Conservation (phyloP, 2,113 vertebrate species). For the Hippolais icterina region DNA sequence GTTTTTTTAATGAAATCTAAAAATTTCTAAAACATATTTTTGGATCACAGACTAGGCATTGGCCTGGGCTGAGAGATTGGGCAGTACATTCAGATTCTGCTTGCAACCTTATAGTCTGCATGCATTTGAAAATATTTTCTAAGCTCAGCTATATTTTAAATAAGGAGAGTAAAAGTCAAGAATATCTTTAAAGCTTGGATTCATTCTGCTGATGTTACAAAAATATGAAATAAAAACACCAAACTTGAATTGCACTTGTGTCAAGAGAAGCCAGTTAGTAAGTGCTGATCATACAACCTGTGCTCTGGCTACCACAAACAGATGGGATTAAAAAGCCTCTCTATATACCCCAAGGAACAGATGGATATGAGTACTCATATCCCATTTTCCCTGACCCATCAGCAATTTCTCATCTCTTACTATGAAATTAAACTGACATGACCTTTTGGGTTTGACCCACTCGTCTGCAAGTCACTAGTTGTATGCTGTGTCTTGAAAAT, state of each 20-base stretch:
- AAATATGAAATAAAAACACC: not conserved
- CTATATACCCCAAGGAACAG: not conserved
- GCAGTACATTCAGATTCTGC: not conserved
- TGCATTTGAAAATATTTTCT: not conserved
- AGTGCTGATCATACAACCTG: constrained; percentile 24
- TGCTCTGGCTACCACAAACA: not conserved
- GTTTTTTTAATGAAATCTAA: not conserved
- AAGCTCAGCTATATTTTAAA: not conserved
- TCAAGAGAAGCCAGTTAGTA: not conserved
- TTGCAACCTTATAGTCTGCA: not conserved
- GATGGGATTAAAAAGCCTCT: not conserved
- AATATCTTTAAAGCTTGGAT: constrained; percentile 15
- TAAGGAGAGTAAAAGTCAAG: not conserved
- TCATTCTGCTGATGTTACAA: constrained; percentile 2
- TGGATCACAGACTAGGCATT: not conserved
- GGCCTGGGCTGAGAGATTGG: not conserved
- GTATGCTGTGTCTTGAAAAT: not conserved
- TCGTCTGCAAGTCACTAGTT: not conserved
- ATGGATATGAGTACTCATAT: not conserved
- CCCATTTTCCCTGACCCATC: not conserved
- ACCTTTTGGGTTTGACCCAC: not conserved
- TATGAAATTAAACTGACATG: constrained; percentile 30
- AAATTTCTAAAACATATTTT: not conserved
- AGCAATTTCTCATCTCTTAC: constrained; percentile 20
- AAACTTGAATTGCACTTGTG: constrained; percentile 5